Evolutionary conservation across 2,113 vertebrate genomes (phyloP).

Genomic region (Nycticorax nycticorax): DNA sequence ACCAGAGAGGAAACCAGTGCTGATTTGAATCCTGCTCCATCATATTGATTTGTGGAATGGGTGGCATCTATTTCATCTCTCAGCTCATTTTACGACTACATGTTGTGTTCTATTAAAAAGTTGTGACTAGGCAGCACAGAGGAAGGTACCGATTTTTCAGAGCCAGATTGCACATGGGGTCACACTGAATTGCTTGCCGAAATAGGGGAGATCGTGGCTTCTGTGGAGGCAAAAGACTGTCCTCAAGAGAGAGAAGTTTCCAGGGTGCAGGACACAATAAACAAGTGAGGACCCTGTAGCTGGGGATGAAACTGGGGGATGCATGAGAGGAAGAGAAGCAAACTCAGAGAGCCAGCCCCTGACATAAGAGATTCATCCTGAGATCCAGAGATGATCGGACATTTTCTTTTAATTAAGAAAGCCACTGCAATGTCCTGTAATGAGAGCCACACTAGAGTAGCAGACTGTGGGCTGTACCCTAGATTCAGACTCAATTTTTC

Average conservation of each 20-base stretch:
- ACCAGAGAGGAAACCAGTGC: background rate
- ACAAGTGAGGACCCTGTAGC: background rate
- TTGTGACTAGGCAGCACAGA: background rate
- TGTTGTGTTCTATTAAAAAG: background rate
- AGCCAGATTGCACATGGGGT: background rate
- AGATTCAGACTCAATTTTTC: background rate
- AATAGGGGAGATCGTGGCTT: background rate
- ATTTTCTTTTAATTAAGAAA: background rate
- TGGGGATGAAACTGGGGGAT: background rate
- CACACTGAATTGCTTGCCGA: background rate
- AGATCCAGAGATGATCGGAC: background rate
- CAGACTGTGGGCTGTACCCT: background rate
- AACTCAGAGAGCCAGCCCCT: background rate
- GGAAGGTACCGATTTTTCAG: background rate
- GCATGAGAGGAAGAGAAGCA: background rate
- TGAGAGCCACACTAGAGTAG: background rate
- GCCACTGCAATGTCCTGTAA: background rate
- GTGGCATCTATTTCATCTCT: background rate
- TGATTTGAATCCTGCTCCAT: background rate
- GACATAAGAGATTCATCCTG: background rate
- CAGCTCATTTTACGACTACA: background rate
- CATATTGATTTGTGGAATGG: background rate
- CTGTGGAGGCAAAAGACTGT: accelerated
- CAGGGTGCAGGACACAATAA: background rate
- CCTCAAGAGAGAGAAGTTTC: background rate